Evolutionary conservation across 1,140 invertebrate genomes (phyloP), one percentile per base, ranked within the genome.

Genomic region (Brachionus angularis): DNA sequence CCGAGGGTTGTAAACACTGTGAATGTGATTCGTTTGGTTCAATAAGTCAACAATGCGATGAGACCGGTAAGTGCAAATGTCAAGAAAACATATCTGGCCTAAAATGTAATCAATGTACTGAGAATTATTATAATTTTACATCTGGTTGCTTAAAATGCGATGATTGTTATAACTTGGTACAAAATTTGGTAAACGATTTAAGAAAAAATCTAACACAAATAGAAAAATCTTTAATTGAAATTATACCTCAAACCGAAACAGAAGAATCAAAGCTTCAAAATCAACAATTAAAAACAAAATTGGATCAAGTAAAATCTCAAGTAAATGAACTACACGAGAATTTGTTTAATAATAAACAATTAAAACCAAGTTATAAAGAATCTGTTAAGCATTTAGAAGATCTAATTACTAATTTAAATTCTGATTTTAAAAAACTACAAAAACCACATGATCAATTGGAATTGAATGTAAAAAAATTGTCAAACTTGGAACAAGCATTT

Each of bases 11-110:
- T 77, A 85, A 87, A 80, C 79, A 75, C 50, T 98, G 96, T 79
- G 89, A 89, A 74, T 99, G 96, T 81, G 87, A 90, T 73, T 86
- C 86, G 2, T 79, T 87, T 27, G 96, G 96, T 55, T 89, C 93
- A 0, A 86, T 87, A 4, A 84, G 89, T 74, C 77, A 90, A 3
- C 77, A 88, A 46, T 93, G 92, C 81, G 83, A 86, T 78, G 84
- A 86, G 0, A 84, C 83, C 71, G 93, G 93, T 16, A 85, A 89
- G 74, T 97, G 93, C 81, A 86, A 86, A 10, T 97, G 93, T 82
- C 91, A 91, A 82, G 87, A 90, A 75, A 89, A 91, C 78, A 89
- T 89, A 5, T 82, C 85, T 10, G 93, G 93, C 2, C 84, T 85
- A 50, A 87, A 88, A 74, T 98, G 95, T 79, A 87, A 91, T 77